Evolutionary conservation across 2,888 invertebrate genomes (phyloP).

Genomic region (Limenitis camilla): DNA sequence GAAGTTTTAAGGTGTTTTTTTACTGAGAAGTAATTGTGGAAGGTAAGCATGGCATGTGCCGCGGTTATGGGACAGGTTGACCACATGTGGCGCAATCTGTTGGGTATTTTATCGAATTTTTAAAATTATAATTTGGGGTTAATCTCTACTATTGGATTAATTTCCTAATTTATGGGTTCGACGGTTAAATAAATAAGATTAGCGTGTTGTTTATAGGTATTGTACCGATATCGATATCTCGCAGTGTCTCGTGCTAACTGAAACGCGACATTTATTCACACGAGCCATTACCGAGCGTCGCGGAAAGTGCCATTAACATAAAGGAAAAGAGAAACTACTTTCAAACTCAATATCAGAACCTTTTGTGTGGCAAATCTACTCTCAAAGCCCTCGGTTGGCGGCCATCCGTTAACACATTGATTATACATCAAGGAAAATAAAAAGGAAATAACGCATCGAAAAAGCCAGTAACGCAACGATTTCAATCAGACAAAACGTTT

Average conservation of each 20-base stretch:
- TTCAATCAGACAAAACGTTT: slow-evolving; percentile 74
- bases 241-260: slow-evolving; percentile 23
- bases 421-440: slow-evolving; percentile 74
- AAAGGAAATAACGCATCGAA: slow-evolving; percentile 65
- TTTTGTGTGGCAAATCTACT: slow-evolving; percentile 72
- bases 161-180: slow-evolving; percentile 47
- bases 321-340: slow-evolving; percentile 70
- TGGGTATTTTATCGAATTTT: slow-evolving; percentile 59
- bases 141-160: slow-evolving; percentile 48
- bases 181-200: slow-evolving; percentile 37
- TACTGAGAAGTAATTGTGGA: slow-evolving; percentile 59
- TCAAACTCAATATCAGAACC: slow-evolving; percentile 71
- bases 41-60: slow-evolving; percentile 71
- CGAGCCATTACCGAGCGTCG: slow-evolving; percentile 58
- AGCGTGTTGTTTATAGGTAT: slow-evolving; percentile 21
- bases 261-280: slow-evolving; percentile 61
- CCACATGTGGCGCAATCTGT: slow-evolving; percentile 72
- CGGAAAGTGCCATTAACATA: slow-evolving; percentile 69
- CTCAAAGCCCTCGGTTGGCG: slow-evolving; percentile 55
- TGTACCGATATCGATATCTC: slow-evolving; percentile 6
- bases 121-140: slow-evolving; percentile 56
- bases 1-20: slow-evolving; percentile 51
- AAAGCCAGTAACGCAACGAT: slow-evolving; percentile 63
- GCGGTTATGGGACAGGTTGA: slow-evolving; percentile 70
- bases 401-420: slow-evolving; percentile 74